phyloP scores from a whole-genome alignment of 2,113 vertebrate genomes.

The Caloenas nicobarica region DNA sequence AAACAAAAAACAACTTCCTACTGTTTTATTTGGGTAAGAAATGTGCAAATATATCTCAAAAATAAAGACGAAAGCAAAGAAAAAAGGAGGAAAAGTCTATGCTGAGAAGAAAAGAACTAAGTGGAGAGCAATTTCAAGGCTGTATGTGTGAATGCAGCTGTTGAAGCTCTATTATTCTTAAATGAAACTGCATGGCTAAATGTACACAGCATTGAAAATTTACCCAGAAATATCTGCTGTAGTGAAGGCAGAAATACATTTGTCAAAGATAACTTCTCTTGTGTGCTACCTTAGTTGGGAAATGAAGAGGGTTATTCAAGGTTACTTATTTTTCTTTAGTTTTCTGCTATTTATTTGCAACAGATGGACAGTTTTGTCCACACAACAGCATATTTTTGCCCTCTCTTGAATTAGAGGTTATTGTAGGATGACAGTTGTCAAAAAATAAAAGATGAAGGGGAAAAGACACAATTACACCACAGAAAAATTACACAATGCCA shows the following conservation, averaged over 20 bases:
- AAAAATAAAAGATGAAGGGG: background rate
- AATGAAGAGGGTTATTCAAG: background rate
- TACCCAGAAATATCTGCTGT: background rate
- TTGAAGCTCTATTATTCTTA: background rate
- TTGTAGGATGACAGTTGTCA: background rate
- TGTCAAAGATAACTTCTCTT: background rate
- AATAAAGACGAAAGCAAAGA: background rate
- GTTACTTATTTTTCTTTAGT: background rate
- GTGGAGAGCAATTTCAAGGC: background rate
- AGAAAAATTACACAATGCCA: background rate
- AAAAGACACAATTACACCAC: background rate
- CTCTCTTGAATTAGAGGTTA: background rate
- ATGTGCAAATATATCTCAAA: background rate
- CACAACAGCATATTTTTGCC: background rate
- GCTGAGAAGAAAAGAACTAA: background rate
- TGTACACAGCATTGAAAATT: background rate
- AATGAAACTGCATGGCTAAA: background rate
- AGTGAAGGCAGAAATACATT: background rate
- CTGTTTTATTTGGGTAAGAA: background rate
- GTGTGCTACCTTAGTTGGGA: background rate
- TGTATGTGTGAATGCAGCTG: background rate
- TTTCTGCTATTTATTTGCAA: background rate
- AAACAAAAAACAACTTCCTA: background rate
- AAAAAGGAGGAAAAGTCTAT: background rate
- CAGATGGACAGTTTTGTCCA: background rate